These are phyloP conservation scores for Trachythela sp. DNA, from an alignment of 64 coral and sea anemone species.

Conservation along the genomic window DNA sequence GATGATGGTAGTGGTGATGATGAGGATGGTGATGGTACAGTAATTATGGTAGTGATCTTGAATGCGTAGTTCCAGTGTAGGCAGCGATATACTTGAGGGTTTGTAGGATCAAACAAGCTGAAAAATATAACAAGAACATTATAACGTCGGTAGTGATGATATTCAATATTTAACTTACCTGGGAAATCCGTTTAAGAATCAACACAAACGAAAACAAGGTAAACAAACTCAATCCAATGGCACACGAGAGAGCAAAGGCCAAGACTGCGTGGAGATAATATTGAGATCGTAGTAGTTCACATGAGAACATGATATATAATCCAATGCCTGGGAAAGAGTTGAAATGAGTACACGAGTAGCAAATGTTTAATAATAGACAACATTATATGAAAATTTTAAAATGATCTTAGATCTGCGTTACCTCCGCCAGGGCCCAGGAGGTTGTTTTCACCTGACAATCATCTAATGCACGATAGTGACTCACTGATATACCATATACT, in stretches of 20 bases:
- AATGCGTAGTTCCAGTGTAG: no score
- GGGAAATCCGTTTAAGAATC: slow-evolving; percentile 1
- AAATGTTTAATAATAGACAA: not conserved
- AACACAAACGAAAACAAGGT: not conserved
- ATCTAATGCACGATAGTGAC: no score
- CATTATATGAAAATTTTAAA: no score
- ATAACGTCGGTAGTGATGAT: not conserved
- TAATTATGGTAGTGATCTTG: no score
- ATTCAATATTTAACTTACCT: not conserved
- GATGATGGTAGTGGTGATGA: no score
- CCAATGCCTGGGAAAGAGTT: not conserved
- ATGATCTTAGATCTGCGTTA: no score
- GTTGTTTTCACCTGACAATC: no score
- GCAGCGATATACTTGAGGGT: no score
- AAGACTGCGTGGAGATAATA: not conserved
- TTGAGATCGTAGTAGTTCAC: not conserved
- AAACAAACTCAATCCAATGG: not conserved
- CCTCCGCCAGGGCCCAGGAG: no score
- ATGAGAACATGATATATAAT: not conserved
- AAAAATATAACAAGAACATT: no score
- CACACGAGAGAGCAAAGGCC: not conserved
- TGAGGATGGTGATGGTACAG: no score
- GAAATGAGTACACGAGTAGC: not conserved
- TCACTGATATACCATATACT: not conserved
- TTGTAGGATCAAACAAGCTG: no score